phyloP scores from a whole-genome alignment of 1,140 invertebrate genomes.

The Platorchestia sp. region DNA sequence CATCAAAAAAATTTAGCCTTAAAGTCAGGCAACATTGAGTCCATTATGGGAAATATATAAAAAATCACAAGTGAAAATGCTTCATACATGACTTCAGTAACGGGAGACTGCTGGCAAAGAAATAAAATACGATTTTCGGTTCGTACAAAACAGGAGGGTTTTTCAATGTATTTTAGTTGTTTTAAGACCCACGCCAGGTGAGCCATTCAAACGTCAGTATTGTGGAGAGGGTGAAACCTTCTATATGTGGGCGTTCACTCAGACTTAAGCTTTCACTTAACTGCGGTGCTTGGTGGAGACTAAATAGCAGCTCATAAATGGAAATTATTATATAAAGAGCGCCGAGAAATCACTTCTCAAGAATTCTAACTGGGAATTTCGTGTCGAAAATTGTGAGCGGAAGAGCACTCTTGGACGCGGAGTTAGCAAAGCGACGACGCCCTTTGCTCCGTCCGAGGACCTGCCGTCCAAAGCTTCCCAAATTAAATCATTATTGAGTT shows the following conservation, averaged over 20 bases:
- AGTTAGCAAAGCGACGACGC: constrained; percentile 26
- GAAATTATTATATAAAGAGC: constrained; percentile 32
- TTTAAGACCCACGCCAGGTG: neutral
- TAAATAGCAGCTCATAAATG: constrained; percentile 43
- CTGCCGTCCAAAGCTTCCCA: constrained; percentile 15
- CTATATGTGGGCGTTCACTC: constrained; percentile 25
- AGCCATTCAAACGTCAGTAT: neutral
- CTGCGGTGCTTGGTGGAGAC: constrained; percentile 8
- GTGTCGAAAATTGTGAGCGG: constrained; percentile 30
- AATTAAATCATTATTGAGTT: constrained; percentile 55
- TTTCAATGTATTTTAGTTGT: neutral
- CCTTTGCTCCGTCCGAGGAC: neutral
- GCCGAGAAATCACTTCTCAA: constrained; percentile 17
- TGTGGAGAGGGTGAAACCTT: neutral
- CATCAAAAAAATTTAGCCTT: neutral
- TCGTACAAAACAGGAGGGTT: neutral
- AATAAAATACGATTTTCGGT: neutral
- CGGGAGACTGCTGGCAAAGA: neutral
- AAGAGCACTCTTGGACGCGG: neutral
- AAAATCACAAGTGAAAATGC: neutral
- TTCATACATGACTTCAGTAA: neutral
- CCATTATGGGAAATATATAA: neutral
- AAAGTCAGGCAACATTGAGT: neutral
- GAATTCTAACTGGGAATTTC: constrained; percentile 27
- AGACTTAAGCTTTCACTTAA: constrained; percentile 13